phyloP scores from a whole-genome alignment of 1,140 invertebrate species.

The Tenebrio molitor region DNA sequence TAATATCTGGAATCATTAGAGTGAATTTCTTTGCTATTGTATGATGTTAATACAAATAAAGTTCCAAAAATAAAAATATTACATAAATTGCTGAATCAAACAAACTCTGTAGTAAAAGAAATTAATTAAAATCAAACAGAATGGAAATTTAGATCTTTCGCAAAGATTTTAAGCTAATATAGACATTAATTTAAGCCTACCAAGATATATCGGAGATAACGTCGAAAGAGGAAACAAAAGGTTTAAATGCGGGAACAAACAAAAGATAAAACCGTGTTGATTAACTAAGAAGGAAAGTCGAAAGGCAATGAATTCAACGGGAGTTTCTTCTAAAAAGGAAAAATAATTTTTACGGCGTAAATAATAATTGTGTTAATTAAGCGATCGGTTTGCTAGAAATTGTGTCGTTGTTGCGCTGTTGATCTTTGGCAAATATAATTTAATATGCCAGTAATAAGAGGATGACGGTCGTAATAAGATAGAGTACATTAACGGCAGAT shows the following conservation, averaged over 20 bases:
- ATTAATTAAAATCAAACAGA: too few relatives aligned
- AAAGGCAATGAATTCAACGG: background rate
- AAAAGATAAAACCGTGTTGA: constrained; percentile 21
- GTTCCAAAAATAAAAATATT: too few relatives aligned
- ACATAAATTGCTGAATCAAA: too few relatives aligned
- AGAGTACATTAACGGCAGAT: constrained; percentile 10
- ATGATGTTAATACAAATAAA: too few relatives aligned
- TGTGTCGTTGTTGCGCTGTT: too few relatives aligned
- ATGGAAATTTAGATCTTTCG: too few relatives aligned
- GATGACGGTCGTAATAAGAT: too few relatives aligned
- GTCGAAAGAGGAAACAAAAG: background rate
- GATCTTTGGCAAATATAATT: constrained; percentile 5
- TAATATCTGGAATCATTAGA: too few relatives aligned
- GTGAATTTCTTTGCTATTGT: too few relatives aligned
- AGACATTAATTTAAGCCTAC: constrained; percentile 8
- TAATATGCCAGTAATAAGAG: background rate
- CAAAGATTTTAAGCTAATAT: background rate
- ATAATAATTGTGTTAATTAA: too few relatives aligned
- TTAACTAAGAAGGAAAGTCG: constrained; percentile 23
- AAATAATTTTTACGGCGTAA: background rate
- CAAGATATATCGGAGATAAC: constrained; percentile 7
- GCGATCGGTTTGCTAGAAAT: too few relatives aligned
- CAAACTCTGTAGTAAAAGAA: too few relatives aligned
- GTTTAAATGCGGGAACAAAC: constrained; percentile 20
- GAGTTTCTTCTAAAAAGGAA: background rate